Evolutionary conservation across 2,888 invertebrate species (phyloP), one percentile per base, ranked within the genome.

Genomic region (Parnassius mnemosyne): DNA sequence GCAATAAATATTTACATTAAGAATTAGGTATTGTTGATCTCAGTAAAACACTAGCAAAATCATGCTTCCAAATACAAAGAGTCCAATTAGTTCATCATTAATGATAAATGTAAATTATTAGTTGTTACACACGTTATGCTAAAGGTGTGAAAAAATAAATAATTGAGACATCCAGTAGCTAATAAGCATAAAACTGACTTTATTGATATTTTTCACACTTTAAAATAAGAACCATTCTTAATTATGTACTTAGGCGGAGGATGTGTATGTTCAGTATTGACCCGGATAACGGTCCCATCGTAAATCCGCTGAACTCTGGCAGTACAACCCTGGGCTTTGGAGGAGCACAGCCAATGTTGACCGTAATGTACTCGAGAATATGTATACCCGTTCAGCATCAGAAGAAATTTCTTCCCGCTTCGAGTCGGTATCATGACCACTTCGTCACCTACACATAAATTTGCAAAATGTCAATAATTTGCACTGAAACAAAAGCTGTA

Each of bases 341-440:
- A 76, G 9, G 78, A 79, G 64, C 82, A 81, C 10, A 74, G 64
- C 80, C 79, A 81, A 42, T 71, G 67, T 0, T 58, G 51, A n/a
- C 71, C 68, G 44, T 75, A 70, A 69, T 80, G 79, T 20, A 79
- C 73, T 66, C 81, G 80, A 13, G 78, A 81, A 63, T 76, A 83
- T 10, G 80, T 83, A 66, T 75, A 81, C 10, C 72, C 69, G 16
- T 77, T 70, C 56, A 81, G 49, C 75, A 80, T 74, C 12, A 81
- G 64, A 1, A 79, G 68, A 41, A 34, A 68, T 60, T 78, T 79
- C 62, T 76, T 79, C 9, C 76, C 74, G 41, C 69, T 70, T 3
- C 70, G 67, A 0, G 76, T 75, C 9, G 78, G 78, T 60, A 81
- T 77, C 68, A 79, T 69, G 34, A 73, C 66, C 11, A 68, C 69